Conservation (phyloP, 2,888 invertebrate genomes). For the Synergus laeviventris region DNA sequence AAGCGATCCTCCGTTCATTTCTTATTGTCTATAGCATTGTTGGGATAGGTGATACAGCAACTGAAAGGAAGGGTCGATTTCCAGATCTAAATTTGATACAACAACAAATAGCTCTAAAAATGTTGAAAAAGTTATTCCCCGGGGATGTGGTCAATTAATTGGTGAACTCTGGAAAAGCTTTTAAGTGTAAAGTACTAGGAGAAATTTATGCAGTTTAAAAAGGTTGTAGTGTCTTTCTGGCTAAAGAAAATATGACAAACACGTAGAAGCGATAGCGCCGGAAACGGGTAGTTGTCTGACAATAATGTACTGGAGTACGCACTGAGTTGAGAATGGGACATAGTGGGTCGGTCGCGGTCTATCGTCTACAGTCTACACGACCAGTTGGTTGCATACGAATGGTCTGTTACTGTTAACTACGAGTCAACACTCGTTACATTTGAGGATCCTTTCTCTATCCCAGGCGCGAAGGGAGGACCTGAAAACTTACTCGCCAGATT, state of each 20-base stretch:
- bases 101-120: constrained; percentile 6
- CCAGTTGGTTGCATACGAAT: constrained; percentile 65
- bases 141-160: background rate
- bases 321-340: constrained; percentile 67
- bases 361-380: constrained; percentile 60
- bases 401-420: constrained; percentile 53
- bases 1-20: constrained; percentile 49
- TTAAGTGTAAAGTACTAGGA: background rate
- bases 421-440: constrained; percentile 52
- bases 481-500: constrained; percentile 45
- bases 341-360: constrained; percentile 55
- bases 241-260: constrained; percentile 72
- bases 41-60: constrained; percentile 11
- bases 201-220: background rate
- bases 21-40: constrained; percentile 44
- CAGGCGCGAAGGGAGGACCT: background rate
- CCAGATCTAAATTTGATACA: background rate
- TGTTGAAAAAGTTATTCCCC: no score
- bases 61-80: background rate
- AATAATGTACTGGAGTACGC: constrained; percentile 72
- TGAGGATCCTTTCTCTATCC: constrained; percentile 36
- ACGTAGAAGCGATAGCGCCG: constrained; percentile 73
- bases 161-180: background rate
- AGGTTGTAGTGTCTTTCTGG: constrained; percentile 16
- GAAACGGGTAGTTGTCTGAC: constrained; percentile 73